A percentile compares a stretch with the other conserved stretches of the same genome.
phyloP scores from a whole-genome alignment of 2,888 invertebrate genomes.

The Catonia carolina region DNA sequence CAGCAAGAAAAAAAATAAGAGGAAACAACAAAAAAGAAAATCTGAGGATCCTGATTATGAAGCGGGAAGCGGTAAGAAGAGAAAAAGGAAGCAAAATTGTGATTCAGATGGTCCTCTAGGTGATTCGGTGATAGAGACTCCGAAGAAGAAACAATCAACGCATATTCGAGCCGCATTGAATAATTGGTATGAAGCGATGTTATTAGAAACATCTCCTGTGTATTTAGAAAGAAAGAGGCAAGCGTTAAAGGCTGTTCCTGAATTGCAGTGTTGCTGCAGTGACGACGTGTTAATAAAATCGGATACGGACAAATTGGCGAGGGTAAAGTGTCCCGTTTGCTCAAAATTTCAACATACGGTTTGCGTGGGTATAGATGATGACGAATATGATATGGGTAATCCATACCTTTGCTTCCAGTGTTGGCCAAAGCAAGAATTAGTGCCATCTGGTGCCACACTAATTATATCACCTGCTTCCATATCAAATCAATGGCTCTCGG shows the following conservation, averaged over 20 bases:
- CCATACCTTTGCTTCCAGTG: constrained; percentile 60
- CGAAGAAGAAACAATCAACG: too few species aligned
- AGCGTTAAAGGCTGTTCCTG: too few species aligned
- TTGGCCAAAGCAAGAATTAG: constrained; percentile 46
- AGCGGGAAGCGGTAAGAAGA: neutral
- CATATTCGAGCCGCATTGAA: too few species aligned
- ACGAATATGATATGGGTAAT: constrained; percentile 32
- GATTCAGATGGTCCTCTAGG: neutral
- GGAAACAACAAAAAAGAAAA: neutral
- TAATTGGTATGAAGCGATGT: constrained; percentile 14
- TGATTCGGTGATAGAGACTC: too few species aligned
- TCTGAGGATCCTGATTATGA: neutral
- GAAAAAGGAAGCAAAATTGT: neutral
- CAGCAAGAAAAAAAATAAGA: neutral
- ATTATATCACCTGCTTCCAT: constrained; percentile 65
- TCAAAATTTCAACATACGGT: constrained; percentile 53
- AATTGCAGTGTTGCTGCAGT: too few species aligned
- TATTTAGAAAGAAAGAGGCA: too few species aligned
- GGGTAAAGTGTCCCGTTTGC: constrained; percentile 53
- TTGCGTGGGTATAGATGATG: constrained; percentile 50
- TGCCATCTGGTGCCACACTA: constrained; percentile 57
- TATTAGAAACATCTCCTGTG: constrained; percentile 1
- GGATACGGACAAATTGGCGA: constrained; percentile 32
- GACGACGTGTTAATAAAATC: too few species aligned
- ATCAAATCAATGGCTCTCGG: constrained; percentile 63